Evolutionary conservation across 2,113 vertebrate species (phyloP).

Genomic region (Poeciliopsis prolifica): DNA sequence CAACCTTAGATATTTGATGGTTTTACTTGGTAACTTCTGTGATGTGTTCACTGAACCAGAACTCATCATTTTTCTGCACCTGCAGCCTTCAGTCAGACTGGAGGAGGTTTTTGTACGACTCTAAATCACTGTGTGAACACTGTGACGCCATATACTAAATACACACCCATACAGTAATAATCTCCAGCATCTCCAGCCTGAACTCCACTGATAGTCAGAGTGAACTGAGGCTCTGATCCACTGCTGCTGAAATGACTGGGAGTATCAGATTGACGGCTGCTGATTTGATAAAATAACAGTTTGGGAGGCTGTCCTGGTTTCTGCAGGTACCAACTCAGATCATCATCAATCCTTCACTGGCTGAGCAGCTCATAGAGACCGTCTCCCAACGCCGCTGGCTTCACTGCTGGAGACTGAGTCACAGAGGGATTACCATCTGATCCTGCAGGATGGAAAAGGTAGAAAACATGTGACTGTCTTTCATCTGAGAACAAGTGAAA

Average conservation of each 20-base stretch:
- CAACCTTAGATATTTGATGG: too few species aligned
- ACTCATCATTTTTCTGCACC: not conserved
- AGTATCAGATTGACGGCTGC: not conserved
- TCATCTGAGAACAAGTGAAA: not conserved
- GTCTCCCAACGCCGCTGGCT: not conserved
- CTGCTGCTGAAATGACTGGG: slow-evolving; percentile 56
- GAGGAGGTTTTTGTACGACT: slow-evolving; percentile 55
- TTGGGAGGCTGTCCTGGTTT: slow-evolving; percentile 60
- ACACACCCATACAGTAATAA: slow-evolving; percentile 41
- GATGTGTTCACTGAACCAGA: too few species aligned
- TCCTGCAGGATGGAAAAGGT: not conserved
- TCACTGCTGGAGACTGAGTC: slow-evolving; percentile 9
- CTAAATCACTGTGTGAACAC: slow-evolving; percentile 52
- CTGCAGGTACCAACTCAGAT: slow-evolving; percentile 56
- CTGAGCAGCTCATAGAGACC: slow-evolving; percentile 2
- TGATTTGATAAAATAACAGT: slow-evolving; percentile 17
- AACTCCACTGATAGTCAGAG: too few species aligned
- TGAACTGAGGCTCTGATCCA: slow-evolving; percentile 54
- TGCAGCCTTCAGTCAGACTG: not conserved
- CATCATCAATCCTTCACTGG: not conserved
- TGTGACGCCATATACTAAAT: accelerated
- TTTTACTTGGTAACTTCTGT: not conserved
- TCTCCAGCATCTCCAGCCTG: slow-evolving; percentile 54
- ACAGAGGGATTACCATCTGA: slow-evolving; percentile 4
- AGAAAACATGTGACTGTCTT: not conserved